These are phyloP conservation scores for fruit fly (Drosophila melanogaster) DNA, from an alignment of 1,140 invertebrate species.

Conservation along the genomic window DNA sequence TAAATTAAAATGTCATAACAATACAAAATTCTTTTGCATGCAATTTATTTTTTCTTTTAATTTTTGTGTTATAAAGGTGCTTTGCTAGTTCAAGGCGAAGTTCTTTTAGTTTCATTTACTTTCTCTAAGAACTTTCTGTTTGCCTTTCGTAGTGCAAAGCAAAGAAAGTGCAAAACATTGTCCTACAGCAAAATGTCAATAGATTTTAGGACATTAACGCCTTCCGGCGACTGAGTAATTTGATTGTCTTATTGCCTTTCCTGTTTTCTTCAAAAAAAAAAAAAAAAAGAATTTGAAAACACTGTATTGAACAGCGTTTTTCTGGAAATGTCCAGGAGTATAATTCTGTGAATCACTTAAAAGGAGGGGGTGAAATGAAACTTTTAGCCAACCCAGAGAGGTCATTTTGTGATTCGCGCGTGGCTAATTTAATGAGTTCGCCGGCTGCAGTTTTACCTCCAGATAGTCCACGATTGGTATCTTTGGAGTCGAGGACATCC, in stretches of 20 bases:
- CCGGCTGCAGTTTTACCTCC: constrained; percentile 78
- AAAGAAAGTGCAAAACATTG: constrained; percentile 1
- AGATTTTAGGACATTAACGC: constrained; percentile 48
- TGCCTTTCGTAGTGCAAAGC: constrained; percentile 2
- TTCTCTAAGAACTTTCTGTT: constrained; percentile 7
- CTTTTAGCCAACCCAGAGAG: constrained; percentile 4
- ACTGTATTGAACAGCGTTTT: not conserved
- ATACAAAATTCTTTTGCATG: not conserved
- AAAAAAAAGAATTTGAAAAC: not conserved
- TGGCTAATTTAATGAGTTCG: constrained; percentile 18
- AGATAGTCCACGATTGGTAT: constrained; percentile 85
- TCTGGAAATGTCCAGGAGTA: not conserved
- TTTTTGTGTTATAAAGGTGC: not conserved
- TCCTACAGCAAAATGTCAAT: constrained; percentile 50
- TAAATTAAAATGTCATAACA: too few relatives aligned
- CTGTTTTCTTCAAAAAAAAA: constrained; percentile 1
- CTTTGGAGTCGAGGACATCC: constrained; percentile 83
- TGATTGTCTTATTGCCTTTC: constrained; percentile 5
- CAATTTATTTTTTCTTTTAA: too few relatives aligned
- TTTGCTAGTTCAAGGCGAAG: not conserved
- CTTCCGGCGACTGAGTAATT: constrained; percentile 4
- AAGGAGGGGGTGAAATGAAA: not conserved
- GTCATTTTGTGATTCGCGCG: constrained; percentile 18
- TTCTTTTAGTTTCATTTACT: not conserved
- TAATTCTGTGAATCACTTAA: not conserved